Evolutionary conservation across 35 echinoderm and acorn worm species (phyloP).

Genomic region (Apostichopus parvimensis): DNA sequence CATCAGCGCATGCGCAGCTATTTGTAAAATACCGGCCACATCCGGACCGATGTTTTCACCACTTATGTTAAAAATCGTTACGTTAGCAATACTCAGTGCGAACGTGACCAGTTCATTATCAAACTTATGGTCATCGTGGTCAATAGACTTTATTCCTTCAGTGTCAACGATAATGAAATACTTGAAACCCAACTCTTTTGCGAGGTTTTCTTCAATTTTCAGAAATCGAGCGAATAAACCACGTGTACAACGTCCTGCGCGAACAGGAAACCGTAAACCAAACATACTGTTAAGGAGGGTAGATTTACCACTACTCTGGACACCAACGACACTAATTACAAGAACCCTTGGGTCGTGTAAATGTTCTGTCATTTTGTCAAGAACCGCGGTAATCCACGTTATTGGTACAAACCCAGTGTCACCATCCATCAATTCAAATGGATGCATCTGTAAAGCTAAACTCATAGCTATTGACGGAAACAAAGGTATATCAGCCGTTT

Average conservation of each 20-base stretch:
- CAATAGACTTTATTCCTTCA: no score
- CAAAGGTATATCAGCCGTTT: neutral
- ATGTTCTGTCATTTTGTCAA: neutral
- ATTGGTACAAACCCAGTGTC: constrained; percentile 30
- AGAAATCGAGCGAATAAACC: constrained; percentile 28
- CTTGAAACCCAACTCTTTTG: no score
- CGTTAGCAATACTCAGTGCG: no score
- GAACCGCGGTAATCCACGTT: constrained; percentile 11
- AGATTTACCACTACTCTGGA: constrained; percentile 50
- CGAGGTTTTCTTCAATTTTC: neutral
- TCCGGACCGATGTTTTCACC: no score
- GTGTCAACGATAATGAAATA: no score
- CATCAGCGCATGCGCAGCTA: neutral
- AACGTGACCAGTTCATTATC: no score
- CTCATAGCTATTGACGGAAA: neutral
- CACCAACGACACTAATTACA: constrained; percentile 15
- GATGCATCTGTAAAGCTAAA: constrained; percentile 28
- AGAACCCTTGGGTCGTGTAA: neutral
- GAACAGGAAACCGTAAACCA: neutral
- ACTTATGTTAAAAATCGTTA: no score
- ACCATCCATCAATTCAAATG: constrained; percentile 52
- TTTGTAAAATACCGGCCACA: neutral
- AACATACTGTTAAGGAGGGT: constrained; percentile 22
- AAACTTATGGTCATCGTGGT: no score
- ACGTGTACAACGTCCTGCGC: constrained; percentile 29